Base-by-base conservation (phyloP, 1,140 invertebrate species). In the Wasmannia auropunctata region DNA sequence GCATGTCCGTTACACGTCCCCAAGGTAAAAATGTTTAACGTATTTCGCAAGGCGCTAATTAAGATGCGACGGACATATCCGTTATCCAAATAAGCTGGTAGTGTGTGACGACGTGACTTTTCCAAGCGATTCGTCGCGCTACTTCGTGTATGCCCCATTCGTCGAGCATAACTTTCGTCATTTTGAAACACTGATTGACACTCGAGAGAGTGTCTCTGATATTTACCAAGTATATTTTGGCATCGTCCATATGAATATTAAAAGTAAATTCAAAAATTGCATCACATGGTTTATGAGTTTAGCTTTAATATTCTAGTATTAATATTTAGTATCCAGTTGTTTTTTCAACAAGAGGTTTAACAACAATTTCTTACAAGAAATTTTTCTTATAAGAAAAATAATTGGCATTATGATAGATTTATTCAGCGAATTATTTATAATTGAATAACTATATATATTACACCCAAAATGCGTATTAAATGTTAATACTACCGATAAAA, bases 31-130 rank as follows among this genome's bases (percentile, higher is more conserved):
- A 43, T 80, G 56, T 87, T 88, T 74, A 70, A 87, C 60, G 75
- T n/a, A 46, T 63, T 87, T 84, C 79, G 56, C 79, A 84, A 88
- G 86, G 72, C n/a, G 34, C 62, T 88, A 88, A 88, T 84, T 62
- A 69, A 87, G 54, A 85, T 88, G 63, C 87, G 28, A 58, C 49
- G 25, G 65, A 34, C 62, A 65, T 25, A 37, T 76, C 70, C 60
- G 46, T 84, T 69, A 49, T 49, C 86, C 87, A 87, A 88, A 88
- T 87, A 84, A 70, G 77, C 49, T 72, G 37, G 16, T 19, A 49
- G 19, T 37, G 16, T 51, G 69, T 31, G 69, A 60, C 37, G 76
- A 81, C 67, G 76, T 69, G 63, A 83, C 46, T 83, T 72, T 74
- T 83, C 58, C 54, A 40, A 83, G 14, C 7, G n/a, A 37, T 31